Conservation (phyloP, 2,888 invertebrate genomes). For the Spisula solida region DNA sequence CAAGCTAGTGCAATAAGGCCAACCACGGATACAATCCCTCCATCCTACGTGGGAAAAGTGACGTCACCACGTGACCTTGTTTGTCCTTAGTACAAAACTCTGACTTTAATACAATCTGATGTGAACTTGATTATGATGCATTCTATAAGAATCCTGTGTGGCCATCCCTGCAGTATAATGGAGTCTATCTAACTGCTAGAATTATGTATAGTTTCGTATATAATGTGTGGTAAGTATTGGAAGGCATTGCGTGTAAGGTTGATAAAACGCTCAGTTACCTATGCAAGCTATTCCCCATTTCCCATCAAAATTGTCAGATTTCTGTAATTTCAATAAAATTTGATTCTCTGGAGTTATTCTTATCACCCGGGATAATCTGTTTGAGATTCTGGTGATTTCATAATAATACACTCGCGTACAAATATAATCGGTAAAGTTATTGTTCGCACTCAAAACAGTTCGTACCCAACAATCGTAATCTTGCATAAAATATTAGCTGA, state of each 20-base stretch:
- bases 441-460: conserved; percentile 40
- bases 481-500: conserved; percentile 12
- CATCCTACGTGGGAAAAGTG: too few relatives aligned
- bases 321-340: conserved; percentile 34
- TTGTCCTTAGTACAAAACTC: too few relatives aligned
- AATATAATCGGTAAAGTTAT: conserved; percentile 13
- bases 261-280: conserved; percentile 38
- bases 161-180: not conserved
- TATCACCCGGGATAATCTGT: conserved; percentile 35
- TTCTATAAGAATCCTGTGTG: not conserved
- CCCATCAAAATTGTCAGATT: conserved; percentile 27
- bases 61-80: too few relatives aligned
- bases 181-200: not conserved
- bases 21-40: too few relatives aligned
- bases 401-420: conserved; percentile 26
- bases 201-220: not conserved
- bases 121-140: not conserved
- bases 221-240: not conserved
- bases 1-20: too few relatives aligned
- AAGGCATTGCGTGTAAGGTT: conserved; percentile 30
- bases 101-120: not conserved
- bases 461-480: conserved; percentile 17
- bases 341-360: conserved; percentile 29
- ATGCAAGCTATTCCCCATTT: not conserved
- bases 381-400: conserved; percentile 39